Conservation (phyloP, 2,113 vertebrate genomes). For the Chroicocephalus ridibundus region DNA sequence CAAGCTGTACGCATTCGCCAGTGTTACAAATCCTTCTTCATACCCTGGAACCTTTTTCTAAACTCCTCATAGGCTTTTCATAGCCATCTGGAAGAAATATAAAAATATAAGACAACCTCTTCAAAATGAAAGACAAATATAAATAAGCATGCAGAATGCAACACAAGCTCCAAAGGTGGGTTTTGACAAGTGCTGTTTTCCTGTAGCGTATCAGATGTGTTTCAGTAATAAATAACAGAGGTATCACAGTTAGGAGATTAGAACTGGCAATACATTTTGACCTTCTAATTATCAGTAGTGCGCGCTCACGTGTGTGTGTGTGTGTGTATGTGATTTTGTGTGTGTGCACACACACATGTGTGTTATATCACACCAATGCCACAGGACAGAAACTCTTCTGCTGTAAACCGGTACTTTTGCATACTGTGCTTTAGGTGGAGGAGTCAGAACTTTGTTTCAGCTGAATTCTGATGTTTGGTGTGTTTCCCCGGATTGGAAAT, state of each 20-base stretch:
- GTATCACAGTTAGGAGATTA: neutral
- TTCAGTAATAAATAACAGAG: constrained; percentile 9
- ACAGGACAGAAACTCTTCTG: neutral
- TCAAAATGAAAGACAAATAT: neutral
- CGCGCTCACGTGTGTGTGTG: too few relatives aligned
- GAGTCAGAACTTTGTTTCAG: neutral
- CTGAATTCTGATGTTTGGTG: neutral
- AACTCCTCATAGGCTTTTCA: neutral
- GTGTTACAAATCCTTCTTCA: neutral
- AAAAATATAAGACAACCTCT: neutral
- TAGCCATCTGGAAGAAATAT: neutral
- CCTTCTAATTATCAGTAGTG: neutral
- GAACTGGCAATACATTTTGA: neutral
- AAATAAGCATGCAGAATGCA: neutral
- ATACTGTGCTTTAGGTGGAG: neutral
- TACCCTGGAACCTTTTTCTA: neutral
- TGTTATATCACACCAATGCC: neutral
- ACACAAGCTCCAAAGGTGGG: neutral
- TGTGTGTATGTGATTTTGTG: neutral
- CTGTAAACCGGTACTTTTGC: neutral
- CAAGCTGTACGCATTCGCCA: neutral
- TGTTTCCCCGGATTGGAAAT: neutral
- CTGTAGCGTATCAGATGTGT: neutral
- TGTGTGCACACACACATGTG: too few relatives aligned
- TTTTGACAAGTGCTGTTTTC: neutral